phyloP scores from a whole-genome alignment of 2,888 invertebrate genomes.

The Brachyptera risi region DNA sequence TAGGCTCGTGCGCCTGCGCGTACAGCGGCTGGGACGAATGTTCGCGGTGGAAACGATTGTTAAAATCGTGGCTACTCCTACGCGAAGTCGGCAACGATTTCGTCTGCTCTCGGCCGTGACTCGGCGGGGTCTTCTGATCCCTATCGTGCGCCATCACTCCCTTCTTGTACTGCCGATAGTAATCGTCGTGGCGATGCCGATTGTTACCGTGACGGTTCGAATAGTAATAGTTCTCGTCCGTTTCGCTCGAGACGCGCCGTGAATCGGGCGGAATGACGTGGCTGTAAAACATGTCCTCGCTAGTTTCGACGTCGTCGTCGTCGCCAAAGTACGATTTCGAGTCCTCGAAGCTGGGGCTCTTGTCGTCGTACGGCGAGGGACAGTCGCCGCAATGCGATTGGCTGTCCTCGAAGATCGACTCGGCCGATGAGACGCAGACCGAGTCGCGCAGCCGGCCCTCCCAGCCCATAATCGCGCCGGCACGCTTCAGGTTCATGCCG shows the following conservation, averaged over 20 bases:
- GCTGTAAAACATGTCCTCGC: slow-evolving; percentile 30
- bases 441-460: neutral
- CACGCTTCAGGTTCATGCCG: slow-evolving; percentile 34
- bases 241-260: neutral
- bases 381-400: slow-evolving; percentile 5
- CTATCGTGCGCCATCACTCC: too few relatives aligned
- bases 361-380: neutral
- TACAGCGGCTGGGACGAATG: too few relatives aligned
- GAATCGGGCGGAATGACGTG: slow-evolving; percentile 26
- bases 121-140: neutral
- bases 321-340: too few relatives aligned
- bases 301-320: slow-evolving; percentile 11
- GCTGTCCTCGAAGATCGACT: slow-evolving; percentile 13
- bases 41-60: too few relatives aligned
- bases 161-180: too few relatives aligned
- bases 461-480: slow-evolving; percentile 4
- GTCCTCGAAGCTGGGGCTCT: neutral
- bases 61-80: neutral
- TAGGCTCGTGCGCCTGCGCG: too few relatives aligned
- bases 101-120: neutral
- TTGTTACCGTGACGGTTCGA: neutral
- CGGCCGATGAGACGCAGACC: too few relatives aligned
- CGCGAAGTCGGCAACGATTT: neutral
- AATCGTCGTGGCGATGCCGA: too few relatives aligned
- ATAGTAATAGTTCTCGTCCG: neutral